Evolutionary conservation across 2,888 invertebrate species (phyloP), one percentile per base, ranked within the genome.

Genomic region (Nudaria mundana): DNA sequence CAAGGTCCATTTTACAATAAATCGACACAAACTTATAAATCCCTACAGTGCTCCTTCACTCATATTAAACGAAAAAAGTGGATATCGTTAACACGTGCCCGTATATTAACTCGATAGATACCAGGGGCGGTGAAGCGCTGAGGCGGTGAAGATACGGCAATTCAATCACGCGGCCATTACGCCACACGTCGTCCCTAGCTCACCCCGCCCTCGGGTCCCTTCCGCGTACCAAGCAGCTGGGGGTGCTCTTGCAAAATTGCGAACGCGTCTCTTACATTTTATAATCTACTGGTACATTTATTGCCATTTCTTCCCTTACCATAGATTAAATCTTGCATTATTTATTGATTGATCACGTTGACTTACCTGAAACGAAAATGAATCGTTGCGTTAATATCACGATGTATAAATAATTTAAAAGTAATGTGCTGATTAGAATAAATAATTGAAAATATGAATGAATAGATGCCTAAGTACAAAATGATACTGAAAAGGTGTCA

Each of bases 101-200:
- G 56, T 62, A 73, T 73, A 76, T 76, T 74, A 76, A 75, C 71
- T 73, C 68, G 63, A 81, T 75, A 67, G 62, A 69, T 73, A 77
- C 76, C 66, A 75, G 75, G 79, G 62, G 67, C 63, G 56, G 60
- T 58, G 63, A 61, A 60, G 71, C 64, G 69, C 59, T 62, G 67
- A 71, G 69, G 78, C 68, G 71, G 69, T 66, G 67, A 71, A 71
- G 73, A 79, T 77, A 75, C 68, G 74, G 71, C 76, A 73, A 77
- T 82, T 81, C 76, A 81, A 84, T 81, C 81, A 72, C 68, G 68
- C 63, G 67, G 64, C 74, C 69, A 78, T 80, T 80, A 77, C 73
- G 63, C 63, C 65, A 70, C 69, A 66, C 67, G 67, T 63, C 62
- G 58, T 62, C 63, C 62, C 61, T 62, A 57, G 60, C 44, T 55